Evolutionary conservation across 2,888 invertebrate species (phyloP).

Genomic region (Agrochola lota): DNA sequence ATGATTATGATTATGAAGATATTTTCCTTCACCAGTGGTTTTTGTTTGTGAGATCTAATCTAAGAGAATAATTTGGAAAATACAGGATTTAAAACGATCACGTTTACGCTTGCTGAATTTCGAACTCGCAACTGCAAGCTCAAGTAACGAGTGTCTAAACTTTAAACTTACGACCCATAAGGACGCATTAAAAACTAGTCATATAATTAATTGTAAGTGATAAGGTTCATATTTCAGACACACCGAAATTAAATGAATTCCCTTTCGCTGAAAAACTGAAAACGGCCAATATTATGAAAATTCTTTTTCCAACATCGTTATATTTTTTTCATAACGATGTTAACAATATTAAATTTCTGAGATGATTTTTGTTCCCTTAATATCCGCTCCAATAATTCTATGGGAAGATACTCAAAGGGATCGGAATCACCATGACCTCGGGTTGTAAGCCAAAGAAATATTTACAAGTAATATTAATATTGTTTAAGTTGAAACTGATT

Average conservation of each 20-base stretch:
- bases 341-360: slow-evolving; percentile 39
- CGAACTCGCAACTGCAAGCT: neutral
- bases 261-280: neutral
- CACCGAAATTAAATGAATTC: slow-evolving; percentile 19
- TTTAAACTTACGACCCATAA: neutral
- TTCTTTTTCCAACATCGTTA: slow-evolving; percentile 18
- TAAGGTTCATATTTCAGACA: neutral
- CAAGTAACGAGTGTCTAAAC: neutral
- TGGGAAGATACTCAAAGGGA: slow-evolving; percentile 25
- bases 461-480: slow-evolving; percentile 21
- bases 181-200: neutral
- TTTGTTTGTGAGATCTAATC: no score
- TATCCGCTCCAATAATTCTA: slow-evolving; percentile 45
- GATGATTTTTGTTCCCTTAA: slow-evolving; percentile 28
- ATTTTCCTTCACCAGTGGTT: neutral
- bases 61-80: neutral
- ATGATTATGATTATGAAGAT: neutral
- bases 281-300: slow-evolving; percentile 12
- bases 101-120: neutral
- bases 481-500: neutral
- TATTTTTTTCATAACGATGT: slow-evolving; percentile 23
- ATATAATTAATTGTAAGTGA: neutral
- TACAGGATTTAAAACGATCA: neutral
- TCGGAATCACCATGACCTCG: slow-evolving; percentile 1
- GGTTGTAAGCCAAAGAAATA: slow-evolving; percentile 1